Base-by-base conservation (phyloP, 1,140 invertebrate species). In the Nasonia longicornis region DNA sequence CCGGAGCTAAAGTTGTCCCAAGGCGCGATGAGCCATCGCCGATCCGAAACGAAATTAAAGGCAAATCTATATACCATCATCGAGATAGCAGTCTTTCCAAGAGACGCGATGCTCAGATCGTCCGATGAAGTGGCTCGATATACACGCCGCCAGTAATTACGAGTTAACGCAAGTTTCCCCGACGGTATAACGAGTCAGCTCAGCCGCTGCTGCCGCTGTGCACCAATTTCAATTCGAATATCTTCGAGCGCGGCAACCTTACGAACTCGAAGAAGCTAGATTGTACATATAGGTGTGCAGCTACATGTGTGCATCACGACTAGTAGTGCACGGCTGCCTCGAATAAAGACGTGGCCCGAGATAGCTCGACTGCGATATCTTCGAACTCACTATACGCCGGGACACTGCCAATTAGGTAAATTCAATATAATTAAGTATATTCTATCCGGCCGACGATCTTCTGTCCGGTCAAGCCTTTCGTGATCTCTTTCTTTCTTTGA, bases 341-440 rank as follows among this genome's bases (percentile, higher is more conserved):
- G 74, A 78, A 87, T 85, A 85, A 83, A 87, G 84, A 85, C 84
- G 81, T 83, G 84, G 75, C 52, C 52, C 52, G 52, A 82, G 85
- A 86, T 85, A 84, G 71, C 48, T 74, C 38, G 52, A 58, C 67
- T 77, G 45, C 80, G 84, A 84, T 85, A 85, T 72, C 84, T 82
- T 79, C 82, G 82, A 58, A 48, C 35, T 14, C 64, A 14, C 12
- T 42, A 42, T 42, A 42, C 14, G 20, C 75, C 63, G 38, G 22
- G 63, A 69, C 64, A 45, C 77, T 84, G 82, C 83, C 86, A 86
- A 87, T 87, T 86, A 86, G 84, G 85, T 83, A 84, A 86, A 85
- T 85, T 85, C 85, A 84, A 87, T 87, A 86, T 86, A 85, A 86
- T 86, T 86, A 86, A 86, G 75, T 85, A 84, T 85, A 84, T 85